Base-by-base conservation (phyloP, 2,888 invertebrate genomes). In the Drosophila diplacantha region DNA sequence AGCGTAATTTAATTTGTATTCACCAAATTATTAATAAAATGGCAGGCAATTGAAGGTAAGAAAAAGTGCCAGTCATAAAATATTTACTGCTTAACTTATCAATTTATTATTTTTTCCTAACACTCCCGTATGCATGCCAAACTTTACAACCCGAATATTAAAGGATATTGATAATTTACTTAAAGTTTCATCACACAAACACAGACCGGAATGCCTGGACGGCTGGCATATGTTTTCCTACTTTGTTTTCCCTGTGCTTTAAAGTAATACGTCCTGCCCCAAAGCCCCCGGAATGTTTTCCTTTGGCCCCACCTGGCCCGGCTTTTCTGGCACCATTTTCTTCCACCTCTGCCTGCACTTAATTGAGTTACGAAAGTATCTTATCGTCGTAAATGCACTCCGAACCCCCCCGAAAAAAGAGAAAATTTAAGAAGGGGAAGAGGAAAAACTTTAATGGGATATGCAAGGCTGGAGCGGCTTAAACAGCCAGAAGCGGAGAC, bases 321-420 rank as follows among this genome's bases (percentile, higher is more conserved):
- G 16, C 53, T 12, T 41, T 52, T 16, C 16, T 8, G 31, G 37
- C 32, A 31, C 38, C 32, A 53, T 39, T 52, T 52, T 52, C 60
- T 38, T 51, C 63, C 58, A 53, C 54, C 61, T 57, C 65, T 59
- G 59, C 52, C 35, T 41, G 44, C 65, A 65, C 69, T 72, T 81
- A 79, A 81, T 79, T 79, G 71, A 79, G 78, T 79, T 81, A 67
- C 72, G 56, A 72, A 73, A 81, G 76, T 81, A 72, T 69, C 80
- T 76, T 81, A 81, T 81, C 69, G 71, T 61, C 60, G 71, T 64
- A 67, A 78, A 81, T 76, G 74, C 74, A 81, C 80, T 81, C 68
- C 41, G n/a, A 58, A 20, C 34, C 43, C 32, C 39, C 32, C 24
- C n/a, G 22, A n/a, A 43, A 43, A n/a, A 12, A n/a, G 6, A 5